phyloP scores from a whole-genome alignment of 2,888 invertebrate species.

The Eupithecia centaureata region DNA sequence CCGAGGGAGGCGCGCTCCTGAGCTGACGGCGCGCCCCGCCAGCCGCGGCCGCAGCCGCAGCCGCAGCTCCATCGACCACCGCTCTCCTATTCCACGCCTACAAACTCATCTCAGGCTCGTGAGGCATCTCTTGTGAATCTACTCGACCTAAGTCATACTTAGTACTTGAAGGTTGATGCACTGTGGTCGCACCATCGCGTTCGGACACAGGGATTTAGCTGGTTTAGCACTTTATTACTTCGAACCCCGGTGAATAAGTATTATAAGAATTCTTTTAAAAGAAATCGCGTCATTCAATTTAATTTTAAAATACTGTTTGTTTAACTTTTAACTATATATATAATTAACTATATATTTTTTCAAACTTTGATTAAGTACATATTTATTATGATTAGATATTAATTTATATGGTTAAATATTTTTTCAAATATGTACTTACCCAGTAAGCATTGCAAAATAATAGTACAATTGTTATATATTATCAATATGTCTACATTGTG shows the following conservation, averaged over 20 bases:
- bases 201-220: constrained; percentile 57
- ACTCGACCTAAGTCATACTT: constrained; percentile 14
- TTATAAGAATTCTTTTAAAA: neutral
- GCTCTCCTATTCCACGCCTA: constrained; percentile 38
- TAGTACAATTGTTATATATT: too few relatives aligned
- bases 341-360: too few relatives aligned
- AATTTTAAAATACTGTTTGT: neutral
- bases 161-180: constrained; percentile 14
- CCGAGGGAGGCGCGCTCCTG: constrained; percentile 91
- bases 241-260: neutral
- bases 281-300: neutral
- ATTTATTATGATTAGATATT: too few relatives aligned
- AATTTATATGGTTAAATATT: too few relatives aligned
- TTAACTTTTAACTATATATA: too few relatives aligned
- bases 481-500: too few relatives aligned
- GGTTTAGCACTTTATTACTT: neutral
- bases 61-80: constrained; percentile 13
- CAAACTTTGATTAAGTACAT: too few relatives aligned
- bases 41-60: constrained; percentile 32
- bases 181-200: constrained; percentile 38
- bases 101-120: constrained; percentile 31
- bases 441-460: neutral
- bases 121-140: constrained; percentile 16
- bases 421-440: neutral
- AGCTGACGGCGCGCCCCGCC: constrained; percentile 56